Evolutionary conservation across 1,140 invertebrate species (phyloP).

Genomic region (Caenorhabditis inopinata): DNA sequence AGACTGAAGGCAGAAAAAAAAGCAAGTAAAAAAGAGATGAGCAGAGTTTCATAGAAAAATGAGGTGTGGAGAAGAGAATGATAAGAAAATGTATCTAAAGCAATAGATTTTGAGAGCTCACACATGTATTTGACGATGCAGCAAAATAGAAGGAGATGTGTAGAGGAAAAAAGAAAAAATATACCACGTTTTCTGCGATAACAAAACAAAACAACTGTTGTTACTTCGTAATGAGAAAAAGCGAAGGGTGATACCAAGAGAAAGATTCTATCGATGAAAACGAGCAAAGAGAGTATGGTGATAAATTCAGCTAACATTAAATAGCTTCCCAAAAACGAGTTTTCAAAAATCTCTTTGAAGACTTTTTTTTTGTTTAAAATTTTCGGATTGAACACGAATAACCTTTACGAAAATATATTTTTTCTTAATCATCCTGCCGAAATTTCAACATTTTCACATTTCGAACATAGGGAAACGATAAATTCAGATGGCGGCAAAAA

Average conservation of each 20-base stretch:
- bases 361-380: too few species aligned
- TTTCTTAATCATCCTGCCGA: background rate
- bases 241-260: background rate
- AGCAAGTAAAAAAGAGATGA: background rate
- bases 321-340: too few species aligned
- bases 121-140: background rate
- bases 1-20: background rate
- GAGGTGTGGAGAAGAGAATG: conserved; percentile 5
- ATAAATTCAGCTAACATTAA: too few species aligned
- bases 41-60: background rate
- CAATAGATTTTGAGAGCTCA: background rate
- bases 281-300: too few species aligned
- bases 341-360: too few species aligned
- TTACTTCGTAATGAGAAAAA: background rate
- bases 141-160: background rate
- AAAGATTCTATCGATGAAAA: too few species aligned
- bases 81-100: background rate
- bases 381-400: too few species aligned
- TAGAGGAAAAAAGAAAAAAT: background rate
- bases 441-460: background rate
- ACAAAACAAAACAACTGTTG: conserved; percentile 33
- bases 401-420: too few species aligned
- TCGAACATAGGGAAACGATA: background rate
- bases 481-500: background rate
- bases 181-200: conserved; percentile 12